phyloP scores from a whole-genome alignment of 2,113 vertebrate genomes.

The Burhinus oedicnemus region DNA sequence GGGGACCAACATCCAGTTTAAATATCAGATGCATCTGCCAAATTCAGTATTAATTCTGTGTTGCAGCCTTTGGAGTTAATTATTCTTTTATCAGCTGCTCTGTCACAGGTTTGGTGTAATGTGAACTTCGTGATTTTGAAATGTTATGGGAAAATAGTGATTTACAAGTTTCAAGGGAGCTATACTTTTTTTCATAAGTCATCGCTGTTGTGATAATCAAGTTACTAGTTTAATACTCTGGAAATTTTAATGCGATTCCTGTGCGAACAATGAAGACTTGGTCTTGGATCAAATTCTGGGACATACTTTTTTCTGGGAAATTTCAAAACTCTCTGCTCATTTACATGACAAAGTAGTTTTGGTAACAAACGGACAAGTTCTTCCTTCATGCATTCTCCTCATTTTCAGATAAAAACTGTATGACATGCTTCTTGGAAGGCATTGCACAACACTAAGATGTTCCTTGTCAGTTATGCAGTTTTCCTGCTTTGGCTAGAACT shows the following conservation, averaged over 20 bases:
- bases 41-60: not conserved
- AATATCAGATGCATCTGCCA: not conserved
- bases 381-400: not conserved
- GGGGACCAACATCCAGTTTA: not conserved
- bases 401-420: conserved; percentile 26
- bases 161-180: not conserved
- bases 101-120: not conserved
- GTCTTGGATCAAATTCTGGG: not conserved
- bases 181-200: not conserved
- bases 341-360: conserved; percentile 15
- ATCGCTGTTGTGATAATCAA: conserved; percentile 1
- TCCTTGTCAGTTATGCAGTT: not conserved
- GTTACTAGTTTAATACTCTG: not conserved
- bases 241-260: not conserved
- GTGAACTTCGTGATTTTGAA: not conserved
- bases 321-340: conserved; percentile 16
- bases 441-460: not conserved
- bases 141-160: not conserved
- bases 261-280: not conserved
- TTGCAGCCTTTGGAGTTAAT: not conserved
- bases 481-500: not conserved
- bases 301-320: not conserved
- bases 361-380: conserved; percentile 11
- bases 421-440: not conserved
- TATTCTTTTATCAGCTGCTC: not conserved